Base-by-base conservation (phyloP, 2,797 vertebrate species). In the Thamnophis elegans region DNA sequence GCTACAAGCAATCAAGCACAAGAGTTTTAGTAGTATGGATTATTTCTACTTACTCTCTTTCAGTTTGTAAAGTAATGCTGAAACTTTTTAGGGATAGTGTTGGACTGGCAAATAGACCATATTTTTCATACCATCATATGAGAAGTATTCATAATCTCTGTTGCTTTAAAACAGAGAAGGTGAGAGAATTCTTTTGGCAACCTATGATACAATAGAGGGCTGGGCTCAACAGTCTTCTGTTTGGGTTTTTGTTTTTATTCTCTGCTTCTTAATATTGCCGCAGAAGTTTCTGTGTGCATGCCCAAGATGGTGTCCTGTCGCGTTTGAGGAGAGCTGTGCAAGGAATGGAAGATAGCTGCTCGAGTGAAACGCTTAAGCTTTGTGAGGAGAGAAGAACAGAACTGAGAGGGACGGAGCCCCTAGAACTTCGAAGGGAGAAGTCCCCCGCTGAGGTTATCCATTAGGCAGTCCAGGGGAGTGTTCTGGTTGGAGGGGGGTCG, bases 281-380 rank as follows among this genome's bases (percentile, higher is more conserved):
- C 92, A 42, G 42, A 42, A 42, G 94, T 96, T 97, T 96, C 96
- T n/a, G n/a, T n/a, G n/a, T n/a, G n/a, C n/a, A n/a, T n/a, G n/a
- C n/a, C n/a, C n/a, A n/a, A n/a, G n/a, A n/a, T n/a, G n/a, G n/a
- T n/a, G n/a, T n/a, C n/a, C n/a, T n/a, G n/a, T n/a, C n/a, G n/a
- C n/a, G n/a, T n/a, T n/a, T n/a, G n/a, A n/a, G n/a, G n/a, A n/a
- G n/a, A n/a, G n/a, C n/a, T n/a, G n/a, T n/a, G n/a, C n/a, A n/a
- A n/a, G n/a, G n/a, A n/a, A n/a, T n/a, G n/a, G n/a, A n/a, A n/a
- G n/a, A n/a, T n/a, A n/a, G n/a, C n/a, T n/a, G n/a, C n/a, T n/a
- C n/a, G n/a, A n/a, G n/a, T n/a, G n/a, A n/a, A n/a, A n/a, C n/a
- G n/a, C n/a, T n/a, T n/a, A n/a, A n/a, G n/a, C n/a, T n/a, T n/a